phyloP scores from a whole-genome alignment of 1,140 invertebrate genomes.

The Pseudomyrmex pallidus region DNA sequence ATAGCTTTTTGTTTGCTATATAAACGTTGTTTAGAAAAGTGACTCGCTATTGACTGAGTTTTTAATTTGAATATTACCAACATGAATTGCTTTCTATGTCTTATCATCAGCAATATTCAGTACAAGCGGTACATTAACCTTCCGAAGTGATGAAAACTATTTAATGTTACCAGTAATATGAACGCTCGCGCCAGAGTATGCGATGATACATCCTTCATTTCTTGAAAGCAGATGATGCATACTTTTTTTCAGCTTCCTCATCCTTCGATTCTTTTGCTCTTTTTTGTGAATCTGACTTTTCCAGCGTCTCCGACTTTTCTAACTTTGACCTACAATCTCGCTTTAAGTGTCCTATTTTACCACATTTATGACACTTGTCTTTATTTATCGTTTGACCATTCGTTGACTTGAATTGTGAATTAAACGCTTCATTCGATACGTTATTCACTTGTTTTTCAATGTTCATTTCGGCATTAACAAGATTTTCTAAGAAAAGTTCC shows the following conservation, averaged over 20 bases:
- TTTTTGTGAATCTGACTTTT: neutral
- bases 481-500: too few relatives aligned
- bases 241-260: neutral
- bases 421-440: too few relatives aligned
- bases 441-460: too few relatives aligned
- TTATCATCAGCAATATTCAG: slow-evolving; percentile 66
- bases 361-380: too few relatives aligned
- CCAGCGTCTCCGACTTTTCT: neutral
- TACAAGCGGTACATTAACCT: slow-evolving; percentile 43
- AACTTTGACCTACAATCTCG: neutral
- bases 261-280: slow-evolving; percentile 16
- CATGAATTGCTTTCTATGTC: slow-evolving; percentile 54
- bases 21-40: slow-evolving; percentile 75
- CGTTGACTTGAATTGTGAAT: too few relatives aligned
- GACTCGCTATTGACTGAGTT: slow-evolving; percentile 73
- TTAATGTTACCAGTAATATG: slow-evolving; percentile 65
- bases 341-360: too few relatives aligned
- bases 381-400: too few relatives aligned
- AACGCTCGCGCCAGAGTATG: slow-evolving; percentile 62
- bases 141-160: slow-evolving; percentile 58
- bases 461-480: too few relatives aligned
- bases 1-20: slow-evolving; percentile 71
- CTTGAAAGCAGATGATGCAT: slow-evolving; percentile 9
- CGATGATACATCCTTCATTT: slow-evolving; percentile 18
- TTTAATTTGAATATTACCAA: slow-evolving; percentile 63